Conservation (phyloP, 53 echinoderm and acorn worm species). For the Glandiceps talaboti region DNA sequence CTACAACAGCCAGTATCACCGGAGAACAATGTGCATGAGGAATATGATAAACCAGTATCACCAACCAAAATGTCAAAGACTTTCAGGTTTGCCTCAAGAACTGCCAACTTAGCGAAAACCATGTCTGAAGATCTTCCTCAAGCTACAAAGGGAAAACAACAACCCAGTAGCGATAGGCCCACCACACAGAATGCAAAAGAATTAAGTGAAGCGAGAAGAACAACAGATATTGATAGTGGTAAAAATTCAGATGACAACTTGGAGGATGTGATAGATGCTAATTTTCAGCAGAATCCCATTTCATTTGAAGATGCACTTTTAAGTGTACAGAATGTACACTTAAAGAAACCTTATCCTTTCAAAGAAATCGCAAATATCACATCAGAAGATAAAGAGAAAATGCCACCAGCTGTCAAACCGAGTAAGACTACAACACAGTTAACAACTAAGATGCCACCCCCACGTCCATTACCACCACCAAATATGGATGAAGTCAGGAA, state of each 20-base stretch:
- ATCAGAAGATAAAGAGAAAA: no score
- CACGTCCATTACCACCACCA: not conserved
- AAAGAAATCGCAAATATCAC: no score
- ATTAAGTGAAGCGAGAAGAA: not conserved
- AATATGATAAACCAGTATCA: not conserved
- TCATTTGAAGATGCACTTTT: not conserved
- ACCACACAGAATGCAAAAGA: not conserved
- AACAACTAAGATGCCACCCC: not conserved
- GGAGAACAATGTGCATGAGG: not conserved
- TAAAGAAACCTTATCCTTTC: not conserved
- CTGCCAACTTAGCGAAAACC: not conserved
- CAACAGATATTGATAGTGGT: not conserved
- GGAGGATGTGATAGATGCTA: not conserved
- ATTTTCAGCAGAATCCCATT: not conserved
- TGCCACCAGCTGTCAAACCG: not conserved
- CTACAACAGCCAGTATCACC: not conserved
- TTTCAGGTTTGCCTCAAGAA: not conserved
- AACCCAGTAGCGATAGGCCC: not conserved
- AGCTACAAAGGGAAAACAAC: not conserved
- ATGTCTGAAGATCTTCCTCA: not conserved
- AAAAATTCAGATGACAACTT: no score
- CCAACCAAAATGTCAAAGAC: not conserved
- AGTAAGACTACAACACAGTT: no score
- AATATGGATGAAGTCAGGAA: not conserved
- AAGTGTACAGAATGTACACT: not conserved